Evolutionary conservation across 35 echinoderm and acorn worm species (phyloP).

Genomic region (Eucidaris tribuloides): DNA sequence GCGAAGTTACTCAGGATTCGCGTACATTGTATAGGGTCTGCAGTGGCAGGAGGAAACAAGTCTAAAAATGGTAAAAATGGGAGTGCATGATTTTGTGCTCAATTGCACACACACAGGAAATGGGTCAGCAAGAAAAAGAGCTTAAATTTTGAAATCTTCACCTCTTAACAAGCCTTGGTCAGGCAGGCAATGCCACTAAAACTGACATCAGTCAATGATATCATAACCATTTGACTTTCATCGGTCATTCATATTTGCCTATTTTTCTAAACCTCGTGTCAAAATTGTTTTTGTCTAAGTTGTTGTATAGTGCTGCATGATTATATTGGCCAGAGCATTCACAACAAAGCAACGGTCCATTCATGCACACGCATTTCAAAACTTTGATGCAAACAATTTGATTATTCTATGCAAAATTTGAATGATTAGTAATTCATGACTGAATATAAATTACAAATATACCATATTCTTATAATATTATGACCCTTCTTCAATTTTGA

Average conservation of each 20-base stretch:
- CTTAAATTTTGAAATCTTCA: neutral
- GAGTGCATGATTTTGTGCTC: neutral
- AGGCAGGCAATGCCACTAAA: neutral
- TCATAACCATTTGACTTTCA: neutral
- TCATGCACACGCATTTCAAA: too few relatives aligned
- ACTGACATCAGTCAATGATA: neutral
- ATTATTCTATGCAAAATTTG: too few relatives aligned
- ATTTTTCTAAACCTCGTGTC: too few relatives aligned
- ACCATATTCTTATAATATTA: too few relatives aligned
- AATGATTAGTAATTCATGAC: too few relatives aligned
- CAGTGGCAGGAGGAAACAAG: constrained; percentile 84
- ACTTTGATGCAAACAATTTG: too few relatives aligned
- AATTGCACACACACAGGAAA: neutral
- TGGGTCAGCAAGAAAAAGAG: neutral
- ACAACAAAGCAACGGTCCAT: too few relatives aligned
- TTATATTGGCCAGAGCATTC: too few relatives aligned
- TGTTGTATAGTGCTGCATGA: too few relatives aligned
- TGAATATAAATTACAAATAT: too few relatives aligned
- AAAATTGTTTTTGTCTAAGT: too few relatives aligned
- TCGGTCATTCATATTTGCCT: neutral
- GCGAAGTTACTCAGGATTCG: constrained; percentile 66
- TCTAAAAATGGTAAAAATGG: constrained; percentile 75
- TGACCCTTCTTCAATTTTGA: too few relatives aligned
- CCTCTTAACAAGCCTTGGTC: neutral
- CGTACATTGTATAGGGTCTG: constrained; percentile 77